Evolutionary conservation across 2,888 invertebrate species (phyloP).

Genomic region (Pardosa pseudoannulata): DNA sequence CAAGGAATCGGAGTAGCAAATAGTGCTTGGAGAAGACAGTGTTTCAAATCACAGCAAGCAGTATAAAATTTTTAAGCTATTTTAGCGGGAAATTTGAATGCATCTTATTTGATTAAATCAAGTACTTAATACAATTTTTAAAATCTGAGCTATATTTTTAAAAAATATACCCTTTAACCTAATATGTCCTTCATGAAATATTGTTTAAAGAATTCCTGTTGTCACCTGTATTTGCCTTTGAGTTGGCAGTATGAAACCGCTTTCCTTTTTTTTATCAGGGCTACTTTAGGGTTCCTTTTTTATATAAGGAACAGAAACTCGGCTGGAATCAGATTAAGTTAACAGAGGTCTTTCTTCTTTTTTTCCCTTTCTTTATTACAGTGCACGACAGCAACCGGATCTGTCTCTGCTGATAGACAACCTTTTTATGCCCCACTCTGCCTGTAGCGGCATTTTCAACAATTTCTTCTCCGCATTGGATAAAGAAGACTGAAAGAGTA

Average conservation of each 20-base stretch:
- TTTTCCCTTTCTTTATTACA: conserved; percentile 33
- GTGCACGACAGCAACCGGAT: conserved; percentile 42
- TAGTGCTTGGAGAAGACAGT: no score
- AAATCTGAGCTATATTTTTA: no score
- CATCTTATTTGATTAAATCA: no score
- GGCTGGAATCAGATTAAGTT: conserved; percentile 55
- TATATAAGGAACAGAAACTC: conserved; percentile 43
- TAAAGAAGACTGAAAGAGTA: conserved; percentile 18
- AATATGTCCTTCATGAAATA: not conserved
- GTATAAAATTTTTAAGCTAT: no score
- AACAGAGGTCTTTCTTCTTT: conserved; percentile 19
- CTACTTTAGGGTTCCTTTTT: conserved; percentile 26
- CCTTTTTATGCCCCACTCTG: conserved; percentile 27
- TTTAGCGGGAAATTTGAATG: no score
- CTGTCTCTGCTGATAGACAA: conserved; percentile 55
- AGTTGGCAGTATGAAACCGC: conserved; percentile 6
- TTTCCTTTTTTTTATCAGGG: conserved; percentile 35
- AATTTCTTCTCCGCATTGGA: conserved; percentile 16
- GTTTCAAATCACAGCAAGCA: no score
- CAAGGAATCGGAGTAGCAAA: no score
- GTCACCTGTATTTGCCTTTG: conserved; percentile 37
- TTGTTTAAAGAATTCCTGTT: not conserved
- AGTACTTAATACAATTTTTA: no score
- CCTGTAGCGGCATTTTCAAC: conserved; percentile 15
- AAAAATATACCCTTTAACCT: no score